Evolutionary conservation across 2,113 vertebrate genomes (phyloP).

Genomic region (Hippolais icterina): DNA sequence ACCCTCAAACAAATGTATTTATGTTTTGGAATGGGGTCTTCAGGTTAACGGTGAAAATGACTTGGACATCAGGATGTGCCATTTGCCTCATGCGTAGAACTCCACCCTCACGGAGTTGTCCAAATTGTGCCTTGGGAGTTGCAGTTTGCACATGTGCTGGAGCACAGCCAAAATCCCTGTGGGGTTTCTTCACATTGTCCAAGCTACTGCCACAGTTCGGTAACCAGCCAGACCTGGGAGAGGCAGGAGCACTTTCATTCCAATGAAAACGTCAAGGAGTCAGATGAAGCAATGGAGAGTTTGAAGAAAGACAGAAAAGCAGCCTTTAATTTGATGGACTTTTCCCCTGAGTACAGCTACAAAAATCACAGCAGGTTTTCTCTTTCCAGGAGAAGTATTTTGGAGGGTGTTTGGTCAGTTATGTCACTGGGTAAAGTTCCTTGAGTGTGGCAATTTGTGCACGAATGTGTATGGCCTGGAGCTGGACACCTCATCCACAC

Average conservation of each 20-base stretch:
- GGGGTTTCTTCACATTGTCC: neutral
- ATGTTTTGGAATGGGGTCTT: neutral
- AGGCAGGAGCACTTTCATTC: neutral
- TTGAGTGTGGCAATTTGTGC: neutral
- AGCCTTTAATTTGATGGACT: neutral
- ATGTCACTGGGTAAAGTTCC: neutral
- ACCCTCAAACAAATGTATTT: neutral
- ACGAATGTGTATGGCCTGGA: fast-evolving
- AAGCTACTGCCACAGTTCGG: neutral
- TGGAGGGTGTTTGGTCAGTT: neutral
- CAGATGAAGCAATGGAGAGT: neutral
- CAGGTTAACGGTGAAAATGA: neutral
- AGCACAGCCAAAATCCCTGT: fast-evolving
- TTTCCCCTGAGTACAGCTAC: neutral
- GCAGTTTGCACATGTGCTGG: neutral
- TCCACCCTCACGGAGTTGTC: neutral
- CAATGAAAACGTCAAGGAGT: neutral
- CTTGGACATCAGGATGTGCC: neutral
- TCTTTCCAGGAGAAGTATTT: neutral
- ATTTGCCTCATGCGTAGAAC: neutral
- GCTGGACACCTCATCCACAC: neutral
- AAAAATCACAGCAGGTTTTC: neutral
- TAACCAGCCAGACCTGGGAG: neutral
- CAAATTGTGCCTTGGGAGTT: neutral
- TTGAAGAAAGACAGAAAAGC: neutral